phyloP scores from a whole-genome alignment of 2,888 invertebrate species.

The Macropis europaea region DNA sequence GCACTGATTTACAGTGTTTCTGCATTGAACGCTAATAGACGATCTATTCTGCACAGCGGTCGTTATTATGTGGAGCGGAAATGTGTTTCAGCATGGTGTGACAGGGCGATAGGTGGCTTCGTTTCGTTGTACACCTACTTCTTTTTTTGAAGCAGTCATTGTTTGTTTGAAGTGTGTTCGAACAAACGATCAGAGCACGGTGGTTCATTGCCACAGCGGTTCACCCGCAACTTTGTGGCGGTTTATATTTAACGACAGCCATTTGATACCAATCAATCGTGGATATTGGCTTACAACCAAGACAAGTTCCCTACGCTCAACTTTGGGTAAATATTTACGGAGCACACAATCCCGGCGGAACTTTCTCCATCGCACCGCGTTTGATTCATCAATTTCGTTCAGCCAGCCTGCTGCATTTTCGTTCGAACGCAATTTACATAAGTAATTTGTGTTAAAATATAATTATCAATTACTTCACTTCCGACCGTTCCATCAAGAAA shows the following conservation, averaged over 20 bases:
- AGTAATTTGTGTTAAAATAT: too few relatives aligned
- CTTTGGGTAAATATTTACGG: constrained; percentile 9
- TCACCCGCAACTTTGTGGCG: background rate
- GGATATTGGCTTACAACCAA: constrained; percentile 6
- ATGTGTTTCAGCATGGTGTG: too few relatives aligned
- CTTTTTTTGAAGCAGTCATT: too few relatives aligned
- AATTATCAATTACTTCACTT: too few relatives aligned
- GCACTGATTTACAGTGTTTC: background rate
- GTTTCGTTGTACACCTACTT: too few relatives aligned
- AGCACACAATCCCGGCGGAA: background rate
- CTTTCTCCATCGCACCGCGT: constrained; percentile 19
- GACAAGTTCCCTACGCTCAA: background rate
- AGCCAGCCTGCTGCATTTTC: background rate
- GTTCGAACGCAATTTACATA: too few relatives aligned
- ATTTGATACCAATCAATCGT: constrained; percentile 8
- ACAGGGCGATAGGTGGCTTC: too few relatives aligned
- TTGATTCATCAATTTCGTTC: constrained; percentile 22
- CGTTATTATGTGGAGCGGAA: too few relatives aligned
- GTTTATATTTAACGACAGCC: constrained; percentile 17
- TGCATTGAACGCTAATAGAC: background rate
- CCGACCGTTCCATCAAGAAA: too few relatives aligned
- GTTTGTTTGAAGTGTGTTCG: background rate
- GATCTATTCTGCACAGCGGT: too few relatives aligned
- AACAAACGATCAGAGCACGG: too few relatives aligned
- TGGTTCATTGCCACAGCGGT: background rate